Evolutionary conservation across 2,113 vertebrate species (phyloP), one percentile per base, ranked within the genome.

Genomic region (Engystomops pustulosus): DNA sequence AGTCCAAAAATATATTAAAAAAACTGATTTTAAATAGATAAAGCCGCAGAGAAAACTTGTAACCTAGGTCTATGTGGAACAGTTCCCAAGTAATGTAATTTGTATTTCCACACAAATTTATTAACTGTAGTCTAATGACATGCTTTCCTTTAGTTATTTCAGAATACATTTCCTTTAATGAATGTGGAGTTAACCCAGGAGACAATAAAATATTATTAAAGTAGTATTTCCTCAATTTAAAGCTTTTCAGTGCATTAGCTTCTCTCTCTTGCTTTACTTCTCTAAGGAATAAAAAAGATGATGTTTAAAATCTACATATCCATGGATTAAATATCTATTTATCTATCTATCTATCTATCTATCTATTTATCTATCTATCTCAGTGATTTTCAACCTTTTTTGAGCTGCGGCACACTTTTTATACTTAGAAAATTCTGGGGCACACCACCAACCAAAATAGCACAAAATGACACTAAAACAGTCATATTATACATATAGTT

Each of bases 111-210:
- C 47, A 70, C 44, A 80, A 34, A 76, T 80, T 51, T 68, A 80
- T 80, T 81, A 81, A 81, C 62, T 69, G n/a, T 27, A 70, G 65
- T 38, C 20, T 53, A 70, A 81, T 81, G 79, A 81, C 62, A 44
- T 69, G 41, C 32, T 69, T 81, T 81, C 20, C 47, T 38, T 36
- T 25, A 47, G 62, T 81, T 81, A 69, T 81, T 81, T 70, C 62
- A 69, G 79, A 81, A 81, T 36, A 47, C 27, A 68, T 67, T 67
- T 81, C 65, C 27, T 32, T 67, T 81, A 69, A 81, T 53, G 65
- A 81, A 70, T 51, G 27, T 70, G 30, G 30, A 49, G 17, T 38
- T 69, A 51, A 34, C 79, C 47, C 79, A 51, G 27, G 44, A 49
- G 65, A 80, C 78, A 51, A 47, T 69, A 81, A 47, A 5, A 70